Conservation (phyloP, 2,113 vertebrate species). For the Pseudolaguvia tuberculata region DNA sequence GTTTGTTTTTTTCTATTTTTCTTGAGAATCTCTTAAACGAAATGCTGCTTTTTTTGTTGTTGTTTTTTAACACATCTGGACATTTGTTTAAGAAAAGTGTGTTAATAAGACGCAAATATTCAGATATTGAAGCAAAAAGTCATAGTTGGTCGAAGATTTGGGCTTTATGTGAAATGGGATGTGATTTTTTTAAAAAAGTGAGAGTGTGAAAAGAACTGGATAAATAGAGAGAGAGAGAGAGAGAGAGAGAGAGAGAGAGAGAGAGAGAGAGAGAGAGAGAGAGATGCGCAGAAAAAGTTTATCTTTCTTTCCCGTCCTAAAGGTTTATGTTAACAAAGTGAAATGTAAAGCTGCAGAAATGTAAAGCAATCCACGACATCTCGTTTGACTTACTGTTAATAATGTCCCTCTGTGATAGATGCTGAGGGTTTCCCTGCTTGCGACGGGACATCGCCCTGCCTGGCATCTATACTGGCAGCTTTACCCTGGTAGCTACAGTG, state of each 20-base stretch:
- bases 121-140: no score
- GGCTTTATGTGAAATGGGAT: no score
- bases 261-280: neutral
- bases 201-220: no score
- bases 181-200: no score
- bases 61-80: no score
- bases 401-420: constrained; percentile 96
- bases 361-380: constrained; percentile 1
- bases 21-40: no score
- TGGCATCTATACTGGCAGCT: constrained; percentile 96
- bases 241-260: neutral
- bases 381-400: constrained; percentile 79
- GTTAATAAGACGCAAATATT: no score
- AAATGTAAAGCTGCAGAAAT: neutral
- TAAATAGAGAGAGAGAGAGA: neutral
- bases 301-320: no score
- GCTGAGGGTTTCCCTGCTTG: constrained; percentile 99
- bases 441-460: constrained; percentile 99
- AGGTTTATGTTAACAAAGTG: no score
- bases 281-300: no score
- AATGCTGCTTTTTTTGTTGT: neutral
- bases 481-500: constrained; percentile 75
- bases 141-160: no score
- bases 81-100: no score
- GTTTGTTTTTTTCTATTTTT: neutral